Conservation (phyloP, 64 coral and sea anemone species). For the Montipora capricornis region DNA sequence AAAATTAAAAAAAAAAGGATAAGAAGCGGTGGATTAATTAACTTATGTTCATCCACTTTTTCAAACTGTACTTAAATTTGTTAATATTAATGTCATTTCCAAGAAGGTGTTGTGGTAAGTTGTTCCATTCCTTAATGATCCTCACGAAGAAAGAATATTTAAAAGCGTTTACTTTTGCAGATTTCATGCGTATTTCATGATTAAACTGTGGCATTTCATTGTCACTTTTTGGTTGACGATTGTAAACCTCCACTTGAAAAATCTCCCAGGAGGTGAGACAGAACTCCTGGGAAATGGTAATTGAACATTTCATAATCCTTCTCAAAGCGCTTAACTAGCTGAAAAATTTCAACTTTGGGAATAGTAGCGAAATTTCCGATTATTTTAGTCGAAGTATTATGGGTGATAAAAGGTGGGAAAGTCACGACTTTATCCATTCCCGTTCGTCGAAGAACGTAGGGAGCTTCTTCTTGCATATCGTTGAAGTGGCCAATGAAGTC, state of each 20-base stretch:
- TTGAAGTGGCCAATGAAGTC: slow-evolving; percentile 1
- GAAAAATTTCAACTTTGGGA: neutral
- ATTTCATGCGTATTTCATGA: too few species aligned
- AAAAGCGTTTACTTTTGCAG: too few species aligned
- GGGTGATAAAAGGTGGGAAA: neutral
- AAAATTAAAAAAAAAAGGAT: too few species aligned
- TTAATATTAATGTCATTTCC: too few species aligned
- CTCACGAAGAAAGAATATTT: too few species aligned
- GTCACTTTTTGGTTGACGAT: too few species aligned
- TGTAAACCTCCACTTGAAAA: neutral
- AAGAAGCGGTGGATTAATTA: too few species aligned
- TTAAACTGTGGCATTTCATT: too few species aligned
- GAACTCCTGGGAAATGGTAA: neutral
- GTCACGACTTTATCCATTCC: neutral
- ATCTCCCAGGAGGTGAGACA: neutral
- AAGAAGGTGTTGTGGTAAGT: too few species aligned
- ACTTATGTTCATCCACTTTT: too few species aligned
- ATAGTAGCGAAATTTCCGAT: neutral
- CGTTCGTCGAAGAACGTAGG: neutral
- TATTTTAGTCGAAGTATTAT: neutral
- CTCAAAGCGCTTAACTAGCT: neutral
- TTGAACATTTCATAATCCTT: slow-evolving; percentile 10
- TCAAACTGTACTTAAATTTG: too few species aligned
- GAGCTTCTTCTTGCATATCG: slow-evolving; percentile 1
- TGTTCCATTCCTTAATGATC: too few species aligned